Evolutionary conservation across 92 coral and sea anemone genomes (phyloP).

Genomic region (Palythoa grandiflora): DNA sequence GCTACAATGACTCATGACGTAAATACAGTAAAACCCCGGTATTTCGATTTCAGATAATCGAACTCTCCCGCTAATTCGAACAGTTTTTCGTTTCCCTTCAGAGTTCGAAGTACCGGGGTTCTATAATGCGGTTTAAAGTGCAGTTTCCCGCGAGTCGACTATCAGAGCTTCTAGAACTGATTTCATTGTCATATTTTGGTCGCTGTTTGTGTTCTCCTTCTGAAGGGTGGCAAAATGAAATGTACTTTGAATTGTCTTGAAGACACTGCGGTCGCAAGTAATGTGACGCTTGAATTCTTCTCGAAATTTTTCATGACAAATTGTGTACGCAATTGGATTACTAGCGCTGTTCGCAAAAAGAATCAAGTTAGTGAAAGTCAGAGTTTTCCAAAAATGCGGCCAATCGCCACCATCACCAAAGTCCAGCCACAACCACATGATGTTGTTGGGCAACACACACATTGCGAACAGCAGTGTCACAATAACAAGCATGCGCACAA

Average conservation of each 20-base stretch:
- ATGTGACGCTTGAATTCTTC: slow-evolving; percentile 83
- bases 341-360: slow-evolving; percentile 96
- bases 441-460: slow-evolving; percentile 88
- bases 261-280: slow-evolving; percentile 68
- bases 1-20: too few relatives aligned
- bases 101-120: too few relatives aligned
- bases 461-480: slow-evolving; percentile 95
- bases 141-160: slow-evolving; percentile 45
- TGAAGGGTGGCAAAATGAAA: not conserved
- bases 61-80: too few relatives aligned
- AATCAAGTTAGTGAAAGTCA: slow-evolving; percentile 87
- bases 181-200: not conserved
- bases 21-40: too few relatives aligned
- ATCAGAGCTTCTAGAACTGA: not conserved
- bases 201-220: slow-evolving; percentile 36
- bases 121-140: not conserved
- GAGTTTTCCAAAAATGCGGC: slow-evolving; percentile 75
- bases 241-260: slow-evolving; percentile 54
- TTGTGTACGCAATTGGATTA: slow-evolving; percentile 93
- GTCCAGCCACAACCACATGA: slow-evolving; percentile 98
- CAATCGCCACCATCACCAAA: slow-evolving; percentile 85
- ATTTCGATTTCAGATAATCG: too few relatives aligned
- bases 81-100: too few relatives aligned
- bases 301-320: slow-evolving; percentile 96
- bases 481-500: slow-evolving; percentile 94